Evolutionary conservation across 2,113 vertebrate genomes (phyloP).

Genomic region (Centropus bengalensis): DNA sequence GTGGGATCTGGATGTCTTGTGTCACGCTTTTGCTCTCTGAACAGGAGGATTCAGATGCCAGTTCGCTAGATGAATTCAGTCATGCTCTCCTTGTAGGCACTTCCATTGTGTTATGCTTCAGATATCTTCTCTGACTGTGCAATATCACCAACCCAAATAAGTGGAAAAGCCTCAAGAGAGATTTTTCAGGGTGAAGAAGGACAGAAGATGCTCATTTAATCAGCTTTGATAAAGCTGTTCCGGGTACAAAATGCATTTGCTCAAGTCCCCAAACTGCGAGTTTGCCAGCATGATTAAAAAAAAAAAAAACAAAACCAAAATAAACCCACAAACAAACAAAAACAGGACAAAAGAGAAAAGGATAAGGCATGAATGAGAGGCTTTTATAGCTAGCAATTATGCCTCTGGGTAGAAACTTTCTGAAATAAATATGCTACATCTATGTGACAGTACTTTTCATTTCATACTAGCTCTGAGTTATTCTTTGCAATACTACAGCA

Average conservation of each 20-base stretch:
- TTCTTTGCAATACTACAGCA: not conserved
- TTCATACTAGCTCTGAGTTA: not conserved
- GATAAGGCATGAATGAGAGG: not conserved
- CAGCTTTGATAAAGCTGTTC: not conserved
- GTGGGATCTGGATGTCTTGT: not conserved
- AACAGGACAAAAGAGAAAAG: not conserved
- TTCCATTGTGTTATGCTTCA: not conserved
- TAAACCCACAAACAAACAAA: too few relatives aligned
- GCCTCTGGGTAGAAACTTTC: not conserved
- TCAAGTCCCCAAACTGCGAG: not conserved
- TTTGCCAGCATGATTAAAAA: not conserved
- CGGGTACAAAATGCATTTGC: not conserved
- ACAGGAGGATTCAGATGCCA: not conserved
- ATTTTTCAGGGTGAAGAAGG: not conserved
- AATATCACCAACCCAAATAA: not conserved
- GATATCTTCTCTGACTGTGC: not conserved
- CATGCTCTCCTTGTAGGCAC: not conserved
- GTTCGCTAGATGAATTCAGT: not conserved
- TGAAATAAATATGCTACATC: not conserved
- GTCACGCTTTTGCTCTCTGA: not conserved
- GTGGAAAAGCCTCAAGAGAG: not conserved
- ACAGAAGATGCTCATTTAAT: not conserved
- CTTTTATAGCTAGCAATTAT: not conserved
- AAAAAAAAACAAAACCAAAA: not conserved
- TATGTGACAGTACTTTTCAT: slow-evolving; percentile 11